Evolutionary conservation across 1,140 invertebrate species (phyloP), one percentile per base, ranked within the genome.

Genomic region (Palaemon carinicauda): DNA sequence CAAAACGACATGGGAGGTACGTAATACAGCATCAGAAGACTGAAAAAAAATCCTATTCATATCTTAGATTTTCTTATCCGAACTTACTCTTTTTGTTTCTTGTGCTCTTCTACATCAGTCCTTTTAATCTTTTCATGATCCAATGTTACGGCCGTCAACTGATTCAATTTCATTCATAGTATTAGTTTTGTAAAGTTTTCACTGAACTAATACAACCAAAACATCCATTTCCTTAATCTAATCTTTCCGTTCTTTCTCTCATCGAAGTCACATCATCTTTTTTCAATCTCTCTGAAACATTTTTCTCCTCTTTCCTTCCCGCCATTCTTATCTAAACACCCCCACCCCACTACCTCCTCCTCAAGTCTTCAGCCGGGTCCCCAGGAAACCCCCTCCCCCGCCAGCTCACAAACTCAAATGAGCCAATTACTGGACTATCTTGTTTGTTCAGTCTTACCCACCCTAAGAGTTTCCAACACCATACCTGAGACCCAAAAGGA

Each of bases 381-480:
- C 71, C 7, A 10, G 7, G 52, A 41, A 17, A 3, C 41, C n/a
- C 29, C 53, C 29, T 19, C 33, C 33, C 33, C 74, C n/a, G 19
- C 21, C 17, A 51, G 75, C 84, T 86, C 84, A 86, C 84, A 86
- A 77, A 52, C 77, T 65, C 54, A 86, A 86, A 86, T 86, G 84
- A 86, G 60, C 84, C 84, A 86, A 86, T 86, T 86, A 86, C 84
- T 78, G 80, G 77, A 69, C 78, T 86, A 86, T 86, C 84, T 86
- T 80, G 84, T 86, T 86, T 86, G 84, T 56, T 52, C 84, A 86
- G 84, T 80, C 84, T 80, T 80, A 73, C 77, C 78, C 53, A 71
- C 77, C 84, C 84, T 80, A 86, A 77, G 60, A 51, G 10, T 51
- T 54, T 27, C 53, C 80, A 51, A 69, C 84, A 65, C 56, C 77